phyloP scores from a whole-genome alignment of 1,140 invertebrate species.

The Drosophila tani region DNA sequence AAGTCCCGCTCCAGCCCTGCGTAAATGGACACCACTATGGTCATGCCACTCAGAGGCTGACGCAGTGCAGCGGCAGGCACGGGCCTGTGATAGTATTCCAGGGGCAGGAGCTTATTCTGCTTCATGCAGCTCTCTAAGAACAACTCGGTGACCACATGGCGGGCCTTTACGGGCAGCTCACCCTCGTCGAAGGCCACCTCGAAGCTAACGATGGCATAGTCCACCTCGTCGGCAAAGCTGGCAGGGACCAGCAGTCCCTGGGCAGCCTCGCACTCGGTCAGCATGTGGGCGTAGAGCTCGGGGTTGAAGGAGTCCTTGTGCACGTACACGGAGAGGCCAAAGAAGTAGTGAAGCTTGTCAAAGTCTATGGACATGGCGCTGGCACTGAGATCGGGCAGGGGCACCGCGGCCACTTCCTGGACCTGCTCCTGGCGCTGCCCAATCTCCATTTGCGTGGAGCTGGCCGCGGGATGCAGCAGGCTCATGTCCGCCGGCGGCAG shows the following conservation, averaged over 20 bases:
- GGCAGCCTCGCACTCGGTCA: slow-evolving; percentile 84
- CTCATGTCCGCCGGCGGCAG: slow-evolving; percentile 49
- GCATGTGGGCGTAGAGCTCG: slow-evolving; percentile 82
- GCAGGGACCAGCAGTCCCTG: slow-evolving; percentile 85
- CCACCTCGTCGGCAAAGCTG: slow-evolving; percentile 85
- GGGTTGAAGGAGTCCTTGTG: slow-evolving; percentile 83
- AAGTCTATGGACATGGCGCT: slow-evolving; percentile 74
- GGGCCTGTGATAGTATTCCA: slow-evolving; percentile 89
- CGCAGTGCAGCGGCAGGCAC: slow-evolving; percentile 85
- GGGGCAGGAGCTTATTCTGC: slow-evolving; percentile 86
- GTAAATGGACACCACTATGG: slow-evolving; percentile 92
- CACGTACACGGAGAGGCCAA: slow-evolving; percentile 85
- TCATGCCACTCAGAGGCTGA: slow-evolving; percentile 89
- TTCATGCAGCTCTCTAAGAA: slow-evolving; percentile 89
- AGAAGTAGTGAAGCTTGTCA: slow-evolving; percentile 82
- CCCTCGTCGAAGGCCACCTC: slow-evolving; percentile 67
- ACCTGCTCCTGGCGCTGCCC: not conserved
- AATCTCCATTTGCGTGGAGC: slow-evolving; percentile 56
- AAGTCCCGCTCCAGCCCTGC: slow-evolving; percentile 89
- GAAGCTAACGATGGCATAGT: slow-evolving; percentile 87
- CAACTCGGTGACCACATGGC: slow-evolving; percentile 87
- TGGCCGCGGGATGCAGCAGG: slow-evolving; percentile 39
- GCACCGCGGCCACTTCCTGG: too few species aligned
- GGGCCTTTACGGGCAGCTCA: slow-evolving; percentile 83
- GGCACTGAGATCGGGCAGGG: slow-evolving; percentile 57